Evolutionary conservation across 2,113 vertebrate genomes (phyloP), one percentile per base, ranked within the genome.

Genomic region (Donacobius atricapilla): DNA sequence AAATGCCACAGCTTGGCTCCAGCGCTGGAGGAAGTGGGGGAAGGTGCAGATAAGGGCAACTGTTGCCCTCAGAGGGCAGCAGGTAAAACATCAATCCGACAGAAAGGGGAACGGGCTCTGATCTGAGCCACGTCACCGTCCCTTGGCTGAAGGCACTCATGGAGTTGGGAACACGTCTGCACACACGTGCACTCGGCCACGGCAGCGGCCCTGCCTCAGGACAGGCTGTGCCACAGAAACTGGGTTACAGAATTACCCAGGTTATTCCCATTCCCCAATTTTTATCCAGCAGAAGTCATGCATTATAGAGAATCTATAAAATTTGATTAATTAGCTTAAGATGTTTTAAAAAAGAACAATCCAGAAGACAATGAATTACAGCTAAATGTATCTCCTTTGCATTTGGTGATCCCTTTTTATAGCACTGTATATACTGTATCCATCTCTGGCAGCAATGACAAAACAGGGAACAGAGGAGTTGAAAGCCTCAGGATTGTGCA

Each of bases 1-100:
- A 69, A 79, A n/a, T 4, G 45, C 71, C 66, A 27, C 17, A 81
- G 51, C 27, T 58, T 1, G 0, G 54, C 35, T 72, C 45, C 64
- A 15, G 79, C 24, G 27, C 39, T 1, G 25, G 9, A 44, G 83
- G 94, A 96, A 96, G 35, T 10, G 17, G 76, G 85, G 93, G 21
- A 94, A 87, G 51, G 76, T 71, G 83, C 66, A 83, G 94, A 87
- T 81, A 90, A 96, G 75, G 35, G 56, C 51, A 96, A 58, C 91
- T 87, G 93, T 6, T 87, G 68, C 83, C 64, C 51, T 92, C 50
- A 5, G 21, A 76, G 79, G 6, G 14, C 11, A 2, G 48, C 72
- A 71, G 86, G 94, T 91, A 69, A 95, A 90, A 92, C 56, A 58
- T 15, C 68, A 66, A 81, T 21, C 64, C 47, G 1, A 15, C 18